phyloP scores from a whole-genome alignment of 2,888 invertebrate species.

The Spodoptera exigua region DNA sequence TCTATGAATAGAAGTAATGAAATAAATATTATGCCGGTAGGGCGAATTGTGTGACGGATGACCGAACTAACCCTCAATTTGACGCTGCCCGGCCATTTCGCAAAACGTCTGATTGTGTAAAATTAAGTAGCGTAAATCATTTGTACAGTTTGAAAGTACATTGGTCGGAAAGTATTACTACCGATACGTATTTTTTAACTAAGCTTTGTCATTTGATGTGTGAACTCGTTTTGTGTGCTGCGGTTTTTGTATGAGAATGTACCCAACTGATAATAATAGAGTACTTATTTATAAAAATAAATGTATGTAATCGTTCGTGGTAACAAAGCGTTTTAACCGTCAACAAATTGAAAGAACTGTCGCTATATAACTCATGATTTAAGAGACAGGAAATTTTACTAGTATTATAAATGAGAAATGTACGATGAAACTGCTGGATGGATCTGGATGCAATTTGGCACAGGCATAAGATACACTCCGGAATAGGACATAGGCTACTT shows the following conservation, averaged over 20 bases:
- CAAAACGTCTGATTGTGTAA: slow-evolving; percentile 81
- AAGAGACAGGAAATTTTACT: too few species aligned
- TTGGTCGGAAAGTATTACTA: slow-evolving; percentile 77
- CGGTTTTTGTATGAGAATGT: slow-evolving; percentile 6
- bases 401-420: too few species aligned
- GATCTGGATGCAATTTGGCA: too few species aligned
- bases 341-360: too few species aligned
- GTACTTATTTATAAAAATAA: slow-evolving; percentile 1
- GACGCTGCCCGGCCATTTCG: slow-evolving; percentile 79
- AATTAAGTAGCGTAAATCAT: slow-evolving; percentile 78
- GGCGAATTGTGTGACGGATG: slow-evolving; percentile 84
- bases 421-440: too few species aligned
- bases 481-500: too few species aligned
- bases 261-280: neutral
- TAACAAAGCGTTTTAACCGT: too few species aligned
- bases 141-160: slow-evolving; percentile 68
- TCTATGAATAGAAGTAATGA: slow-evolving; percentile 89
- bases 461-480: too few species aligned
- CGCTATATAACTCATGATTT: too few species aligned
- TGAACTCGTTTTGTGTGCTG: slow-evolving; percentile 34
- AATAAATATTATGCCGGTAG: slow-evolving; percentile 89
- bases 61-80: slow-evolving; percentile 83
- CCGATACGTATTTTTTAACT: slow-evolving; percentile 68
- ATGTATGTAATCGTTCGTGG: too few species aligned
- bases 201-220: slow-evolving; percentile 41